These are phyloP conservation scores for Protonibea diacanthus DNA, from an alignment of 2,797 vertebrate genomes.

Conservation along the genomic window DNA sequence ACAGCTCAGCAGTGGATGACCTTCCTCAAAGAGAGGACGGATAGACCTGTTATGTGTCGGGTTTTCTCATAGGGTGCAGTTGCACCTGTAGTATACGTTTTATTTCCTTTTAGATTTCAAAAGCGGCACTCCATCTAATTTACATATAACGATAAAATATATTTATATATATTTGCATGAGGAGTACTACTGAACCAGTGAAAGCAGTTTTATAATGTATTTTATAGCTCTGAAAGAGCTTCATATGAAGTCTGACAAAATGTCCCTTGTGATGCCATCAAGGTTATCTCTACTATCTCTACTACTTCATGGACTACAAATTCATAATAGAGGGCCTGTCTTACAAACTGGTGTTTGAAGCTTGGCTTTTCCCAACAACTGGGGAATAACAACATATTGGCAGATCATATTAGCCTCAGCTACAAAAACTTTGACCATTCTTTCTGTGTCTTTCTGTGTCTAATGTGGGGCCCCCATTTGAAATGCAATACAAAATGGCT, in stretches of 20 bases:
- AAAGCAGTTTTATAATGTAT: neutral
- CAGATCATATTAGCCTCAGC: neutral
- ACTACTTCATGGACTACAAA: neutral
- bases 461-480: no score
- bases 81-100: neutral
- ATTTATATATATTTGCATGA: neutral
- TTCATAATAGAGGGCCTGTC: neutral
- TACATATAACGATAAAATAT: neutral
- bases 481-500: neutral
- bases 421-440: no score
- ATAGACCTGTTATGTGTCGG: neutral
- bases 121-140: neutral
- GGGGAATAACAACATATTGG: no score
- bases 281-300: neutral
- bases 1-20: constrained; percentile 19
- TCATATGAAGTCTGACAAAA: neutral
- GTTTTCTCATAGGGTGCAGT: neutral
- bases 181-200: neutral
- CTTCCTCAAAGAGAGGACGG: constrained; percentile 21
- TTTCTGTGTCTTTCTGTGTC: neutral
- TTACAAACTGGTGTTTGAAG: neutral
- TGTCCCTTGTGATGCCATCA: neutral
- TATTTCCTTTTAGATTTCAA: neutral
- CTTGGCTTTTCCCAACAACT: no score
- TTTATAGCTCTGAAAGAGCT: neutral